Base-by-base conservation (phyloP, 1,140 invertebrate species). In the Acromyrmex heyeri region DNA sequence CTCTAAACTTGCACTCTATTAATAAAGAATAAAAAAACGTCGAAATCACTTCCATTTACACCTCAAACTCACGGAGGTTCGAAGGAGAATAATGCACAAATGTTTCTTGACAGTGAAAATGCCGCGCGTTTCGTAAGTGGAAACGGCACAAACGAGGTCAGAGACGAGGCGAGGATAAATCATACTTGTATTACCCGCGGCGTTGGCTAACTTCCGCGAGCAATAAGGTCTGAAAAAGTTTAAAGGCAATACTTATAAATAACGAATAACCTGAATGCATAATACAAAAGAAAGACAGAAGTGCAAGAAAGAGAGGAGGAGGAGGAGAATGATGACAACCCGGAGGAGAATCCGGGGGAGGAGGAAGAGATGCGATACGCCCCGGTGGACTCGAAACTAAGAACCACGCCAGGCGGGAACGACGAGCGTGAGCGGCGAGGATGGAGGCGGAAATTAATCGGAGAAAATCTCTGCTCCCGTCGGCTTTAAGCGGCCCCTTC, bases 401-500 rank as follows among this genome's bases (percentile, higher is more conserved):
- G 79, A 82, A 82, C 62, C 77, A 53, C 38, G 55, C 55, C 72
- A 34, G 7, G 44, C 79, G 67, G 53, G 53, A 82, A 82, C 44
- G 70, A 48, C 50, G 77, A 76, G 77, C 78, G 69, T 76, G 75
- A 77, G 64, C 30, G 61, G 62, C 55, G 73, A 62, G 81, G 77
- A 90, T 86, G 86, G 85, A 88, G 88, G 69, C 69, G 78, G 65
- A 89, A 88, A 91, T 91, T 91, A 91, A 91, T 91, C 88, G 88
- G 82, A 67, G 48, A 85, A 79, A 91, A 88, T 89, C 81, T 87
- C 76, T 30, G 44, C 48, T 18, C 72, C 21, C 44, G 59, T 89
- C 81, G 27, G 87, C 77, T 76, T 88, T 78, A 86, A 89, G 73
- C 88, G 81, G 62, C 64, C 65, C 64, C 75, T 78, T 79, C 87